Evolutionary conservation across 2,113 vertebrate genomes (phyloP).

Genomic region (Macaca nemestrina): DNA sequence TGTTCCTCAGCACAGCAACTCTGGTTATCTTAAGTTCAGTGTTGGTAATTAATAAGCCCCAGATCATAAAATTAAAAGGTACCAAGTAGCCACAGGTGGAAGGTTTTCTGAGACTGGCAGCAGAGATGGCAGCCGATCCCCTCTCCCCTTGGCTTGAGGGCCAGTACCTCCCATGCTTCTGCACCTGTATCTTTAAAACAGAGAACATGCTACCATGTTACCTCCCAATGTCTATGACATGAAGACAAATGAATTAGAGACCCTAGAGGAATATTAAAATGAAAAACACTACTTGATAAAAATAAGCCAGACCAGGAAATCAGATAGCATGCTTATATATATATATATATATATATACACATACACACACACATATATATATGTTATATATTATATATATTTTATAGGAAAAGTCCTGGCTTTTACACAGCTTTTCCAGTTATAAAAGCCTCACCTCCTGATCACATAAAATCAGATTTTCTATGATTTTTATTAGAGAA

Average conservation of each 20-base stretch:
- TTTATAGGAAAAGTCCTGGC: background rate
- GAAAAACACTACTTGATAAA: conserved; percentile 15
- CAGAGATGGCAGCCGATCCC: no score
- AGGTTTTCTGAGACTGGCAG: background rate
- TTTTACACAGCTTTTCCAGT: background rate
- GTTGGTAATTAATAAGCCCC: background rate
- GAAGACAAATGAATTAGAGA: conserved; percentile 30
- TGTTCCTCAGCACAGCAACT: background rate
- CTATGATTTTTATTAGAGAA: background rate
- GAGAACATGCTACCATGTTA: background rate
- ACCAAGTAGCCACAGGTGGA: background rate
- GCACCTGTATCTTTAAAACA: background rate
- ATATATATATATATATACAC: no score
- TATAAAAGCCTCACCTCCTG: background rate
- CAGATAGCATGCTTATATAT: background rate
- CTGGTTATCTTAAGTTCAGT: background rate
- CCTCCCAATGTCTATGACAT: background rate
- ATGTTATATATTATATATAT: no score
- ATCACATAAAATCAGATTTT: conserved; percentile 20
- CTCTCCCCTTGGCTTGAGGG: no score
- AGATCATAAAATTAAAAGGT: background rate
- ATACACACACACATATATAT: background rate
- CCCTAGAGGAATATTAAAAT: background rate
- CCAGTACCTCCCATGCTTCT: no score
- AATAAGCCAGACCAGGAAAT: conserved; percentile 19